Evolutionary conservation across 2,113 vertebrate species (phyloP).

Genomic region (Promerops cafer): DNA sequence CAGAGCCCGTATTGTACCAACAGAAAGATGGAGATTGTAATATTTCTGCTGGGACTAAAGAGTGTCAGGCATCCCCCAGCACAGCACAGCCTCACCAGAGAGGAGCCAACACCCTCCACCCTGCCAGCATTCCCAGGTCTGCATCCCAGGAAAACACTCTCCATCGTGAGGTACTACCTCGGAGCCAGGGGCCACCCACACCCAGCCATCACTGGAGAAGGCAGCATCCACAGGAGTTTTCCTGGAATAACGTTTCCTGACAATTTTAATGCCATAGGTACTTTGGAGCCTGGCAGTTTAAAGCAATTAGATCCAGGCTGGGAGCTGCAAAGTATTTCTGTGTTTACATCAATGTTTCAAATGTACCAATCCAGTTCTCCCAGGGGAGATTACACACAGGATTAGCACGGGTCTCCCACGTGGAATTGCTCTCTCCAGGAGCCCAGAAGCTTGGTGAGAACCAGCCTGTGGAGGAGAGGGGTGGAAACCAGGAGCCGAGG

Average conservation of each 20-base stretch:
- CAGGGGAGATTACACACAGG: not conserved
- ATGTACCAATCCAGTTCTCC: not conserved
- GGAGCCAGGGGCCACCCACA: not conserved
- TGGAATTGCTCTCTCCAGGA: not conserved
- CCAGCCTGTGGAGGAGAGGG: fast-evolving
- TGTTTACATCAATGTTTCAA: not conserved
- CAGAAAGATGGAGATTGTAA: not conserved
- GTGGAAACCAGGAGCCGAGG: not conserved
- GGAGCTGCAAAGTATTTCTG: not conserved
- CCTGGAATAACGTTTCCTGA: not conserved
- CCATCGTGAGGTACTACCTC: not conserved
- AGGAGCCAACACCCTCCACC: not conserved
- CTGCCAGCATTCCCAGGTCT: not conserved
- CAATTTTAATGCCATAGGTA: not conserved
- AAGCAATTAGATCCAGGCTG: not conserved
- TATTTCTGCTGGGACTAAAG: not conserved
- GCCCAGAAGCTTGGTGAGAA: not conserved
- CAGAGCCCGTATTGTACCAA: fast-evolving
- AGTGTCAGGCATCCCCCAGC: not conserved
- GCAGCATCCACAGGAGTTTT: not conserved
- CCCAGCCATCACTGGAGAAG: no score
- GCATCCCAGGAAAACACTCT: not conserved
- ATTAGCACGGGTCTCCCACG: not conserved
- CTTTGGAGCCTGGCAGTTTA: not conserved
- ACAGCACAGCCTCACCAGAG: not conserved